A percentile compares a stretch with the other conserved stretches of the same genome.
Evolutionary conservation across 1,140 invertebrate genomes (phyloP).

Genomic region (Apis mellifera): DNA sequence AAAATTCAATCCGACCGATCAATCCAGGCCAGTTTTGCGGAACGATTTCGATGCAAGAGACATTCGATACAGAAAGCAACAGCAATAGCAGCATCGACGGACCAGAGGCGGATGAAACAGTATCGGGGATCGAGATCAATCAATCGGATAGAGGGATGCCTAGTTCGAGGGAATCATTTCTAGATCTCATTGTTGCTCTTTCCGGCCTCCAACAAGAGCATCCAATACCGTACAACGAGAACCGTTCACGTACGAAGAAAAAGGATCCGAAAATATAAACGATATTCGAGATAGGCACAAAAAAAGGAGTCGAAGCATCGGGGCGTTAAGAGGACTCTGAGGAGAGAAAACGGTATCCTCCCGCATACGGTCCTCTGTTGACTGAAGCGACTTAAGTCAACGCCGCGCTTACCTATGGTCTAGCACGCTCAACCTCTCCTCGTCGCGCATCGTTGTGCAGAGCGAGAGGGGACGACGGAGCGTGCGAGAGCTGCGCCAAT

Average conservation of each 20-base stretch:
- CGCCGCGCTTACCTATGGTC: slow-evolving; percentile 58
- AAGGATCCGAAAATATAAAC: slow-evolving; percentile 24
- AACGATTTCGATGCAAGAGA: slow-evolving; percentile 8
- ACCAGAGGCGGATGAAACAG: background rate
- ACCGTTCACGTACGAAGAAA: background rate
- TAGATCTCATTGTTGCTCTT: slow-evolving; percentile 1
- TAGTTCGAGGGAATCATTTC: slow-evolving; percentile 2
- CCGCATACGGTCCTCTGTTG: slow-evolving; percentile 61
- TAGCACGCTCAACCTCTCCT: slow-evolving; percentile 36
- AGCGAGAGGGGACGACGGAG: background rate
- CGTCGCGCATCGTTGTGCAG: slow-evolving; percentile 24
- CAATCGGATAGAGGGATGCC: background rate
- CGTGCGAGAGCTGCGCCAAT: background rate
- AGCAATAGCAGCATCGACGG: background rate
- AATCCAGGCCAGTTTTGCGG: background rate
- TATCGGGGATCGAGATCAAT: slow-evolving; percentile 5
- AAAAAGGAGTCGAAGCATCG: slow-evolving; percentile 58
- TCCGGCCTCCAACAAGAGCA: background rate
- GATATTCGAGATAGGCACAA: slow-evolving; percentile 45
- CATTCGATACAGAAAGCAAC: background rate
- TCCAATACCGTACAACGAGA: too few relatives aligned
- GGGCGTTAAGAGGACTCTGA: slow-evolving; percentile 47
- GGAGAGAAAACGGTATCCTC: slow-evolving; percentile 49
- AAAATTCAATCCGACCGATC: slow-evolving; percentile 1
- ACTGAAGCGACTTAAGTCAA: slow-evolving; percentile 67